phyloP scores from a whole-genome alignment of 2,888 invertebrate genomes.

The Chalcosyrphus nemorum region DNA sequence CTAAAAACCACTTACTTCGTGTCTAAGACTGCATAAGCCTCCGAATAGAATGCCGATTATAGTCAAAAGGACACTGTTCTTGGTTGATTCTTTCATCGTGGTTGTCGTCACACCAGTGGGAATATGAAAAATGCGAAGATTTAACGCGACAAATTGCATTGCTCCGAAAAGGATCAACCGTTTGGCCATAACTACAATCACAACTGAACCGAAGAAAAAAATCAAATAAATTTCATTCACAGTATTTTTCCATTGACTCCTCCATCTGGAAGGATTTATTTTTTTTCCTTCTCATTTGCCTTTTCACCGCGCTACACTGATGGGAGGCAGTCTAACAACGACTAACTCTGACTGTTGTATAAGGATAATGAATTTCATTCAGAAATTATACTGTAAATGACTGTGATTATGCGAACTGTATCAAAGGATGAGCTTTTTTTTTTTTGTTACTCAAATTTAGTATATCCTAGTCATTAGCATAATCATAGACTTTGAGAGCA shows the following conservation, averaged over 20 bases:
- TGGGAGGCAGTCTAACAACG: slow-evolving; percentile 36
- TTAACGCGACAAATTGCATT: slow-evolving; percentile 55
- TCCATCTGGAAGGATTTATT: slow-evolving; percentile 37
- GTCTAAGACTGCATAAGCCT: slow-evolving; percentile 41
- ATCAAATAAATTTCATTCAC: slow-evolving; percentile 37
- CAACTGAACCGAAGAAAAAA: slow-evolving; percentile 19
- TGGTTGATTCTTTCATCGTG: slow-evolving; percentile 29
- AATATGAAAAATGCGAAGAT: slow-evolving; percentile 30
- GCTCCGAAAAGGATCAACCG: slow-evolving; percentile 6
- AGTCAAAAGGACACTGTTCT: slow-evolving; percentile 43
- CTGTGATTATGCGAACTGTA: slow-evolving; percentile 36
- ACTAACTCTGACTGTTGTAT: slow-evolving; percentile 21
- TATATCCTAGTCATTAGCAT: not conserved
- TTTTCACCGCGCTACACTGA: not conserved
- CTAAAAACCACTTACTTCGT: slow-evolving; percentile 59
- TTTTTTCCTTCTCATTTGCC: not conserved
- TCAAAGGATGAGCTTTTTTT: slow-evolving; percentile 52
- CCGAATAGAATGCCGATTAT: slow-evolving; percentile 41
- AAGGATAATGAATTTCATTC: slow-evolving; percentile 42
- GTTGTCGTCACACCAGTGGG: not conserved
- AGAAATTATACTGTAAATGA: slow-evolving; percentile 25
- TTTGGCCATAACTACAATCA: slow-evolving; percentile 46
- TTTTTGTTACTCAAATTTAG: slow-evolving; percentile 25
- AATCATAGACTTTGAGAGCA: not conserved
- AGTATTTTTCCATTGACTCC: slow-evolving; percentile 62